Evolutionary conservation across 2,113 vertebrate species (phyloP), one percentile per base, ranked within the genome.

Genomic region (Ariopsis seemanni): DNA sequence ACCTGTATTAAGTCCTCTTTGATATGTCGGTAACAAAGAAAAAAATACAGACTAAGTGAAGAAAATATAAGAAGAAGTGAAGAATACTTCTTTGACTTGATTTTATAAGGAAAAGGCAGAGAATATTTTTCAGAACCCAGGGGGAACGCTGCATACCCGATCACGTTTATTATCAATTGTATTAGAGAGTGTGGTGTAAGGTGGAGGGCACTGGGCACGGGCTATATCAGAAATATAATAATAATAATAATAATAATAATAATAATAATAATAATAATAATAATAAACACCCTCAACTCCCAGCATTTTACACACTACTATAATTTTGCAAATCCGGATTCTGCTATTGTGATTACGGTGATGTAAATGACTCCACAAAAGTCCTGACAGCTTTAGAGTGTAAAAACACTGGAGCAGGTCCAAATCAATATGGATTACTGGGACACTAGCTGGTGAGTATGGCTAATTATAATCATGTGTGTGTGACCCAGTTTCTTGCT

Each of bases 401-500:
- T 52, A 20, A 62, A 58, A 75, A n/a, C 42, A 75, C 7, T 50
- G 57, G 71, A 62, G 55, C 57, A 14, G 57, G 30, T 53, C 53
- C 53, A n/a, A 85, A 58, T 57, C 57, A 48, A 48, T 85, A 62
- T 62, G 25, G 22, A 85, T 75, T 50, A 77, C 30, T 50, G 58
- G 84, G 30, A 52, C 48, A 30, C 8, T 30, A 17, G 72, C 84
- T n/a, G 72, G 42, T 27, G 22, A 63, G 58, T 85, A 57, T 50
- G 18, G 84, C 42, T 62, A 78, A 77, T 60, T 77, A 27, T 78
- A 85, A 18, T 30, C 58, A 4, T 15, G 75, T 78, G 58, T 30
- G 34, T 71, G 67, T 50, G 42, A 78, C 84, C 84, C 84, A 85
- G 57, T 63, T 60, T 50, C n/a, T 77, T 85, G 42, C 48, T 62